Evolutionary conservation across 2,888 invertebrate species (phyloP).

Genomic region (Cryptocheilus praepositus): DNA sequence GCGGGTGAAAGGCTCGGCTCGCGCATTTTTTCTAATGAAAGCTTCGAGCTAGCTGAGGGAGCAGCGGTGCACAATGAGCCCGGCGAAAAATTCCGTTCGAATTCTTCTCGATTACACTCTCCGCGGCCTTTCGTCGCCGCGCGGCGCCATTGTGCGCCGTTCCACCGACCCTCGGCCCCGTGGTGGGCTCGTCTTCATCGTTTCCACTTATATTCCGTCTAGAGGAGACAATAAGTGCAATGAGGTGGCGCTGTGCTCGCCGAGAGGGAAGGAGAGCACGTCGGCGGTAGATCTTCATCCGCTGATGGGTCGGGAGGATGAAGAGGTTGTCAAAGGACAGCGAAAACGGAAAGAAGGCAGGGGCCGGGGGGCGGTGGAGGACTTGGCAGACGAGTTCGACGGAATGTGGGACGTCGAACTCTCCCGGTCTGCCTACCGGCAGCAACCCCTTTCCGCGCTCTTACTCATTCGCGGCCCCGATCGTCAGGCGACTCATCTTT

Average conservation of each 20-base stretch:
- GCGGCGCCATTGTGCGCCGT: background rate
- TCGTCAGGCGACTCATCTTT: background rate
- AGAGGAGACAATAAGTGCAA: slow-evolving; percentile 60
- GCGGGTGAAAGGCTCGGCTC: background rate
- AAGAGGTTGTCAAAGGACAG: slow-evolving; percentile 13
- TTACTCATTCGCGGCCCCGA: background rate
- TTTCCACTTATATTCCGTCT: slow-evolving; percentile 18
- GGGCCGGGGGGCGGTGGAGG: slow-evolving; percentile 20
- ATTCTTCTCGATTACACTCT: slow-evolving; percentile 33
- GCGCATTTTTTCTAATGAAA: slow-evolving; percentile 6
- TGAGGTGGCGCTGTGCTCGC: slow-evolving; percentile 49
- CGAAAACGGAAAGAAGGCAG: slow-evolving; percentile 31
- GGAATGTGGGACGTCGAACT: slow-evolving; percentile 69
- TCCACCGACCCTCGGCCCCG: slow-evolving; percentile 3
- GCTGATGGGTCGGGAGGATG: slow-evolving; percentile 54
- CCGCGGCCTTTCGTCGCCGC: slow-evolving; percentile 11
- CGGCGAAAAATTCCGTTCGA: slow-evolving; percentile 25
- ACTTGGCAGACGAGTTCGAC: slow-evolving; percentile 47
- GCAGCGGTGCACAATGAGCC: slow-evolving; percentile 16
- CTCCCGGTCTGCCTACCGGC: slow-evolving; percentile 54
- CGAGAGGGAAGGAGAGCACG: slow-evolving; percentile 15
- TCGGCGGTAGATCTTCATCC: slow-evolving; percentile 46
- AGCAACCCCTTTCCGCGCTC: background rate
- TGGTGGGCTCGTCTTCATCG: slow-evolving; percentile 11
- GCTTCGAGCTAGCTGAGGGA: background rate